A percentile compares a stretch with the other conserved stretches of the same genome.
Conservation (phyloP, 2,888 invertebrate species). For the Tanypteryx hageni region DNA sequence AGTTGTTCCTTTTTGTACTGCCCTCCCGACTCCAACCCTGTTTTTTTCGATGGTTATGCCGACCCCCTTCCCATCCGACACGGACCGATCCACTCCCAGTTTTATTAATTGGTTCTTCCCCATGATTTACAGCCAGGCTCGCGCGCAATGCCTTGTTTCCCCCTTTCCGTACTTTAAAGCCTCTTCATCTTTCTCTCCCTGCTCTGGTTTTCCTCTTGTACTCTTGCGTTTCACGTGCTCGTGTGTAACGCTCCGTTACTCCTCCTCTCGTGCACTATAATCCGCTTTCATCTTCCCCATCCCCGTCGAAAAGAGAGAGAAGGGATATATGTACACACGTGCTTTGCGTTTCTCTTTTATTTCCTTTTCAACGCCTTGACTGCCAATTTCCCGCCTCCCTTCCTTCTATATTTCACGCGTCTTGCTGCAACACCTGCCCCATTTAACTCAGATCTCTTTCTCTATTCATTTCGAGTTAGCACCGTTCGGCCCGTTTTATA, state of each 20-base stretch:
- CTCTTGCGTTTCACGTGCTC: neutral
- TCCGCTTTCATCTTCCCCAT: neutral
- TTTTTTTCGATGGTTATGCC: too few species aligned
- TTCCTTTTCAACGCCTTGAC: neutral
- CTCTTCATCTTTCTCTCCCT: neutral
- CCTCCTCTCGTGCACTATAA: neutral
- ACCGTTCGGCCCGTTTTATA: neutral
- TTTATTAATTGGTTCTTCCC: constrained; percentile 9
- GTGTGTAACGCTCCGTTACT: neutral
- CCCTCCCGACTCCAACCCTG: neutral
- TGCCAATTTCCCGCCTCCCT: constrained; percentile 15
- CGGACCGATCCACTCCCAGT: neutral
- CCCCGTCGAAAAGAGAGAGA: neutral
- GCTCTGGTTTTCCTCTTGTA: neutral
- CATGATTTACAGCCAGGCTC: constrained; percentile 6
- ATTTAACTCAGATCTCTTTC: neutral
- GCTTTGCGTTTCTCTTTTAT: neutral
- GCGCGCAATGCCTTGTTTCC: neutral
- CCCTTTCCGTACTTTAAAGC: neutral
- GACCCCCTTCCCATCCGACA: neutral
- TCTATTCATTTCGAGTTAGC: neutral
- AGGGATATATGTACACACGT: neutral
- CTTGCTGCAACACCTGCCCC: neutral
- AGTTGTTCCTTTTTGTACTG: neutral
- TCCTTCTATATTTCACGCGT: neutral